Percentiles rank a stretch among this genome's conserved stretches.
Evolutionary conservation across 2,888 invertebrate genomes (phyloP).

Genomic region (Spicauda simplicius): DNA sequence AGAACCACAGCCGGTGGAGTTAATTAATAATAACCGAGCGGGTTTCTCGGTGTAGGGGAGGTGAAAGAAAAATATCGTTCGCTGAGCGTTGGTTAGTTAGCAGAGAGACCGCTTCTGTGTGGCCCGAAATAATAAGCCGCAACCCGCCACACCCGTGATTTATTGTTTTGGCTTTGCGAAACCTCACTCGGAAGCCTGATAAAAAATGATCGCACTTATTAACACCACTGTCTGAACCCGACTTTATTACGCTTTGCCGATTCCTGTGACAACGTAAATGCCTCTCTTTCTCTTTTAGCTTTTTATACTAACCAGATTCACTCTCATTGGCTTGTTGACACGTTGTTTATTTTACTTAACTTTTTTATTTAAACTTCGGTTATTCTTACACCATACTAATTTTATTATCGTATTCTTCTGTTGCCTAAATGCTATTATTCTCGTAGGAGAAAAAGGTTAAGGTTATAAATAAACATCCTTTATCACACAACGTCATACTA

Average conservation of each 20-base stretch:
- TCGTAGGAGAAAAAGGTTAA: too few relatives aligned
- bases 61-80: slow-evolving; percentile 67
- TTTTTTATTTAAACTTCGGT: background rate
- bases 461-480: too few relatives aligned
- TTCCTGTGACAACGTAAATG: slow-evolving; percentile 49
- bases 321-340: background rate
- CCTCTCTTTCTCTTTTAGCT: slow-evolving; percentile 23
- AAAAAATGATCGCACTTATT: slow-evolving; percentile 82
- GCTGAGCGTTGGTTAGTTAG: slow-evolving; percentile 68
- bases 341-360: background rate
- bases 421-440: too few relatives aligned
- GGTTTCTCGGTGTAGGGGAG: slow-evolving; percentile 42
- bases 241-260: slow-evolving; percentile 70
- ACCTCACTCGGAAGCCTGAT: slow-evolving; percentile 76
- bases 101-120: slow-evolving; percentile 66
- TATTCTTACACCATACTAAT: too few relatives aligned
- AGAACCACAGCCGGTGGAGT: slow-evolving; percentile 47
- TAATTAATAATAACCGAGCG: slow-evolving; percentile 73
- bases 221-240: slow-evolving; percentile 68
- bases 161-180: slow-evolving; percentile 80
- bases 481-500: too few relatives aligned
- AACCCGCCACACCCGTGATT: slow-evolving; percentile 70
- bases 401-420: too few relatives aligned
- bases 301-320: slow-evolving; percentile 1
- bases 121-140: slow-evolving; percentile 78